Conservation (phyloP, 2,113 vertebrate genomes). For the Alosa alosa region DNA sequence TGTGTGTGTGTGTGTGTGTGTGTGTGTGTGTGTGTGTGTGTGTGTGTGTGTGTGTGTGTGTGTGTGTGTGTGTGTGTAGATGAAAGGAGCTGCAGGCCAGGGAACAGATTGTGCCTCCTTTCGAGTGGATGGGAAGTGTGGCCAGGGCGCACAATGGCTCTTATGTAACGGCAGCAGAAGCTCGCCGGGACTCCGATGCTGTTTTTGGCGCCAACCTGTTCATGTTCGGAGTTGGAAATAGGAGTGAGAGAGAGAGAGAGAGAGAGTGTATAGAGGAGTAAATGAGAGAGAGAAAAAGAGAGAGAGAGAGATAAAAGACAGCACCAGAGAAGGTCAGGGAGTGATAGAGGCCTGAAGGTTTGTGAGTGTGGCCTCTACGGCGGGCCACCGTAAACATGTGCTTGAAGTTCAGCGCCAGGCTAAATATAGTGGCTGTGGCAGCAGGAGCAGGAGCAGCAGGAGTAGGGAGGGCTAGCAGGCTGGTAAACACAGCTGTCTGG, state of each 20-base stretch:
- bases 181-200: not conserved
- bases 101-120: not conserved
- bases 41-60: not conserved
- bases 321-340: slow-evolving; percentile 27
- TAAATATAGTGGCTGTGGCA: not conserved
- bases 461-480: not conserved
- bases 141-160: slow-evolving; percentile 7
- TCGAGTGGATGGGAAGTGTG: not conserved
- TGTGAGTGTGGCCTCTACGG: not conserved
- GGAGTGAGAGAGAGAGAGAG: not conserved
- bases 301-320: not conserved
- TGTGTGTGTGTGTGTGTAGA: not conserved
- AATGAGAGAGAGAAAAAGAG: slow-evolving; percentile 42
- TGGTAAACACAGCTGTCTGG: slow-evolving; percentile 5
- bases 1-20: not conserved
- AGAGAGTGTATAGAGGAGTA: not conserved
- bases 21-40: slow-evolving; percentile 3
- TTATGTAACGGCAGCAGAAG: slow-evolving; percentile 10
- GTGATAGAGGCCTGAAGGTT: slow-evolving; percentile 17
- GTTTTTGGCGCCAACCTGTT: not conserved
- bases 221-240: not conserved
- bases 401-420: not conserved
- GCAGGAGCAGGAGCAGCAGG: not conserved
- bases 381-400: not conserved
- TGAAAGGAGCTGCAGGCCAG: slow-evolving; percentile 2